Percentiles rank a stretch among this genome's conserved stretches.
Evolutionary conservation across 2,113 vertebrate species (phyloP).

Genomic region (Ursus arctos): DNA sequence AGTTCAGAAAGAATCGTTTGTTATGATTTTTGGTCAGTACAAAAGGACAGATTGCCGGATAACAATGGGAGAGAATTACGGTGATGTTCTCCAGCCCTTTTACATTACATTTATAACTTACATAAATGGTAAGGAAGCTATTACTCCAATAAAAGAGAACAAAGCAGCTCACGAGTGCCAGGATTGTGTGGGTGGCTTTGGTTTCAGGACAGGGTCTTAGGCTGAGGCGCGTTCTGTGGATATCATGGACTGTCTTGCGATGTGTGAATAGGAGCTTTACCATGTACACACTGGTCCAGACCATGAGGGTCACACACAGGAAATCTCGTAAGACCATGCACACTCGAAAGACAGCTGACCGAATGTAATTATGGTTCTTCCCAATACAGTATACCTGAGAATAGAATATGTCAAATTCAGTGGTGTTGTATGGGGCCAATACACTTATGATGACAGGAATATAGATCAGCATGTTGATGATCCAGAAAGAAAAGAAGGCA

Average conservation of each 20-base stretch:
- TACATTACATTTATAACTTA: background rate
- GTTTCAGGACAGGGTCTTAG: background rate
- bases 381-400: background rate
- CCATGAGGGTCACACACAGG: background rate
- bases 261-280: background rate
- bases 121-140: background rate
- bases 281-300: background rate
- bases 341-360: background rate
- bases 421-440: background rate
- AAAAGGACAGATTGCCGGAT: background rate
- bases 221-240: background rate
- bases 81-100: background rate
- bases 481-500: background rate
- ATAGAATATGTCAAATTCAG: background rate
- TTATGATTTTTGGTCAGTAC: background rate
- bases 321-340: background rate
- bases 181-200: background rate
- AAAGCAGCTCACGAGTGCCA: background rate
- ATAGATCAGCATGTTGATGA: background rate
- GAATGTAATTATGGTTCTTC: rapidly evolving
- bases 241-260: background rate
- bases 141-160: background rate
- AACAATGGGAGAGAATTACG: background rate
- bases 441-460: background rate
- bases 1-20: background rate